Base-by-base conservation (phyloP, 2,113 vertebrate species). In the Jacana jacana region DNA sequence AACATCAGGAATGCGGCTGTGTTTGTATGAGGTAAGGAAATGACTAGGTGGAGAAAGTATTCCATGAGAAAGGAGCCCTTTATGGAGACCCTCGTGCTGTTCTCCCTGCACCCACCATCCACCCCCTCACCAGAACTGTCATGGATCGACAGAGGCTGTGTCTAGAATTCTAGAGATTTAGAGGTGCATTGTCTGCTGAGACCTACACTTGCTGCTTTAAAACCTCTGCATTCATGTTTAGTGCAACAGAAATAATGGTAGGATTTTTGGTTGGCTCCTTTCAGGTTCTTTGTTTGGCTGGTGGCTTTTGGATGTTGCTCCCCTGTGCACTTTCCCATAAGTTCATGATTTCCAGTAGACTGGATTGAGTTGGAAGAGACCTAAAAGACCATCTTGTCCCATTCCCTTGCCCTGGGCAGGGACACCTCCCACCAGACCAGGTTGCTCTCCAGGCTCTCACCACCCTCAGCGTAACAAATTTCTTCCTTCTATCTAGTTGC, bases 31-130 rank as follows among this genome's bases (percentile, higher is more conserved):
- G 92, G 88, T 42, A 42, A 95, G 96, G 95, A 96, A 96, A 93
- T 97, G 96, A 94, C 86, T 87, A 73, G 92, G 90, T 88, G 85
- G 88, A 91, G 93, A 97, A 95, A 95, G 11, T 60, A 89, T 96
- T 90, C 82, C 90, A 77, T 91, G 85, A 88, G 86, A 95, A 94
- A 94, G 48, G 93, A 96, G 85, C 49, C 70, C 93, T 88, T 49
- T 17, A 31, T 39, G 11, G 70, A 72, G 94, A 96, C 82, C 95
- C 91, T 55, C 7, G 4, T 0, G 14, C 72, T 91, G 82, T 49
- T 92, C 75, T 61, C 68, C 33, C 44, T 9, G 20, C 39, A 31
- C 13, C 84, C 49, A 5, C 44, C 54, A 7, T 2, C 27, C 11
- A 11, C n/a, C 37, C 51, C 22, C 44, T 24, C 52, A 2, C 15